A percentile compares a stretch with the other conserved stretches of the same genome.
phyloP scores from a whole-genome alignment of 2,113 vertebrate genomes.

The Diphyllodes magnificus region DNA sequence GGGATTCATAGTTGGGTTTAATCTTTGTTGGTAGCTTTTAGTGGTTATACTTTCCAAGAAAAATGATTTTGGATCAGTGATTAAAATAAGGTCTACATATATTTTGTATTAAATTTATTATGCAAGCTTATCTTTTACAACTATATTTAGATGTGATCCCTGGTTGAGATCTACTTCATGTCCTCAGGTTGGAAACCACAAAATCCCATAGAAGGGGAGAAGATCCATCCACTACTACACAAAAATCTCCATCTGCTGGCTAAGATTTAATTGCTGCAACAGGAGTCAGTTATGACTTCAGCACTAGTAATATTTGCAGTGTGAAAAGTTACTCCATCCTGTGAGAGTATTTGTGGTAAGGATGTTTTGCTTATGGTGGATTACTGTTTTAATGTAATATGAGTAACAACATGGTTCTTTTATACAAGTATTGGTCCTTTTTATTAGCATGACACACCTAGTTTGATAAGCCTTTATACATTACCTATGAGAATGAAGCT shows the following conservation, averaged over 20 bases:
- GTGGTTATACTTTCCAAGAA: background rate
- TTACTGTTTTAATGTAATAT: background rate
- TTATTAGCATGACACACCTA: background rate
- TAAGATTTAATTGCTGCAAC: background rate
- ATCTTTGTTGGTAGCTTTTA: background rate
- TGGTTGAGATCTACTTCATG: background rate
- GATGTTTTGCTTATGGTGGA: background rate
- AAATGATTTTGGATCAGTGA: background rate
- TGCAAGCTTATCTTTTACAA: background rate
- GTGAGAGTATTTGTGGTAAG: background rate
- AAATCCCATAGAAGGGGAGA: background rate
- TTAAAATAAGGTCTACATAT: background rate
- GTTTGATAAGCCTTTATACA: background rate
- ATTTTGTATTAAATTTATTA: background rate
- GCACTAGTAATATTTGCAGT: background rate
- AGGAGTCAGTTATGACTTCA: background rate
- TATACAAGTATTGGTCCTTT: background rate
- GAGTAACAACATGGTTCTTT: background rate
- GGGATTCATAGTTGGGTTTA: background rate
- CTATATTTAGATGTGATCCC: background rate
- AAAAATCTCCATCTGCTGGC: background rate
- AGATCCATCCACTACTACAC: fast-evolving
- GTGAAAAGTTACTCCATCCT: background rate
- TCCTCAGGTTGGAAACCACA: background rate
- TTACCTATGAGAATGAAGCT: background rate